These are phyloP conservation scores for Galerucella nymphaeae DNA, from an alignment of 2,888 invertebrate genomes.

Conservation along the genomic window DNA sequence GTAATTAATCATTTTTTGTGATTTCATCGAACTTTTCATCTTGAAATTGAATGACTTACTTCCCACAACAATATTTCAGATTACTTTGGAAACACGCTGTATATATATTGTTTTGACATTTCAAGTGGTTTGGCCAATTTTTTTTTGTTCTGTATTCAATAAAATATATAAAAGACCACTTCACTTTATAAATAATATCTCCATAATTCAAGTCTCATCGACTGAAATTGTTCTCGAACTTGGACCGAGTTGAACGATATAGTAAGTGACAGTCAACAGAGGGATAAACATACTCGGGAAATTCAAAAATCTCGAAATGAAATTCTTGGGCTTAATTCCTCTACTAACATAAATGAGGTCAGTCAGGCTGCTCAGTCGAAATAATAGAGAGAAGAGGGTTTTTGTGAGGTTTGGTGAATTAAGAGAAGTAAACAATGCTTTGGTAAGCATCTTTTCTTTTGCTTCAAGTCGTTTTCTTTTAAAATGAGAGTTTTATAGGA, in stretches of 20 bases:
- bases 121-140: too few species aligned
- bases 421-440: conserved; percentile 17
- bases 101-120: too few species aligned
- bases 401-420: conserved; percentile 16
- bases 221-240: not conserved
- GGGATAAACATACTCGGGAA: conserved; percentile 8
- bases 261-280: conserved; percentile 2
- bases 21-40: too few species aligned
- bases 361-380: conserved; percentile 26
- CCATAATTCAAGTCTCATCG: too few species aligned
- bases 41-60: too few species aligned
- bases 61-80: too few species aligned
- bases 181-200: too few species aligned
- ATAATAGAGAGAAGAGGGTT: conserved; percentile 25
- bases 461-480: not conserved
- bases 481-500: not conserved
- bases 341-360: conserved; percentile 29
- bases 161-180: too few species aligned
- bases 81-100: too few species aligned
- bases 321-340: conserved; percentile 28
- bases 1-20: too few species aligned
- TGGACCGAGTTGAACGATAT: not conserved
- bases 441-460: conserved; percentile 15
- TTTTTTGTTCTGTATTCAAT: too few species aligned
- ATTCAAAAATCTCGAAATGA: conserved; percentile 29